Conservation (phyloP, 1,140 invertebrate genomes). For the Lethrus apterus region DNA sequence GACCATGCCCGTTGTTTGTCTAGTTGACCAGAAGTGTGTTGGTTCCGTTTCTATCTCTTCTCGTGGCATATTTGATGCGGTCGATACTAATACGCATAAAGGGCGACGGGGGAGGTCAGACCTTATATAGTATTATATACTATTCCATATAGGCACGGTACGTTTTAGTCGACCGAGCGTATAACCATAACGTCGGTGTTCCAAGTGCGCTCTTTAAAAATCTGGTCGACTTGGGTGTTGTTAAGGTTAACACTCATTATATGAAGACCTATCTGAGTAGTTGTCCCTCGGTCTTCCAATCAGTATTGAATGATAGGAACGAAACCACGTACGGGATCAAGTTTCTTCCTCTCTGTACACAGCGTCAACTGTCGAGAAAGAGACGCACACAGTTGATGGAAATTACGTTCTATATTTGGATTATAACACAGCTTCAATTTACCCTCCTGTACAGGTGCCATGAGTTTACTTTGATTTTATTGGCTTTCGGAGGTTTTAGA, state of each 20-base stretch:
- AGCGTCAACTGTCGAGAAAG: slow-evolving; percentile 5
- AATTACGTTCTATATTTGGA: slow-evolving; percentile 9
- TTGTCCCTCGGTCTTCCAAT: slow-evolving; percentile 20
- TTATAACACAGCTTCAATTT: slow-evolving; percentile 19
- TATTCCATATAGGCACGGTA: slow-evolving; percentile 24
- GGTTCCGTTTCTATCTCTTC: slow-evolving; percentile 4
- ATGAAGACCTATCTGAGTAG: slow-evolving; percentile 24
- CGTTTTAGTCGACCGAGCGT: slow-evolving; percentile 16
- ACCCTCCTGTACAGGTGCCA: slow-evolving; percentile 16
- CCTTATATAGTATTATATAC: slow-evolving; percentile 22
- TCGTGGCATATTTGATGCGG: slow-evolving; percentile 10
- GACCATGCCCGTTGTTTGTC: slow-evolving; percentile 23
- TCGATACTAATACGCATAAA: slow-evolving; percentile 21
- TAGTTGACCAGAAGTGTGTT: slow-evolving; percentile 15
- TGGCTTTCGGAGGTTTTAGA: too few relatives aligned
- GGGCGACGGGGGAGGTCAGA: slow-evolving; percentile 16
- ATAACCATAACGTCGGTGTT: slow-evolving; percentile 3
- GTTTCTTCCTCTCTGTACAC: background rate
- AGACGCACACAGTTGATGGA: slow-evolving; percentile 1
- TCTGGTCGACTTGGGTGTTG: slow-evolving; percentile 17
- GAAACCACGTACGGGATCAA: slow-evolving; percentile 11
- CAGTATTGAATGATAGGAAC: slow-evolving; percentile 19
- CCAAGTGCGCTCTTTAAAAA: background rate
- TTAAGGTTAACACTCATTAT: slow-evolving; percentile 31
- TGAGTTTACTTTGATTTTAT: too few relatives aligned